A percentile compares a stretch with the other conserved stretches of the same genome.
phyloP scores from a whole-genome alignment of 2,113 vertebrate genomes.

The Anoura caudifer region DNA sequence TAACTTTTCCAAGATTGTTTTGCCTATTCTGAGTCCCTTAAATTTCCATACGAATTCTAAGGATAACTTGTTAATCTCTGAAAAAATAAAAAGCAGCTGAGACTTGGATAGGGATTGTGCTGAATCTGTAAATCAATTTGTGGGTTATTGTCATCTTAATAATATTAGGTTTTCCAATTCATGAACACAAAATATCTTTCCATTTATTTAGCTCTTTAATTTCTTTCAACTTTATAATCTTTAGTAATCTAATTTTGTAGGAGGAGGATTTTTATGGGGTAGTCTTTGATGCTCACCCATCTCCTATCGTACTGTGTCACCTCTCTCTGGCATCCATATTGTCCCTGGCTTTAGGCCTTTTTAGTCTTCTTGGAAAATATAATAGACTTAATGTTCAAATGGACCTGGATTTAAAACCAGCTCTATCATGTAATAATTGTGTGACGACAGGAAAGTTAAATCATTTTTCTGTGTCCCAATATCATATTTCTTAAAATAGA shows the following conservation, averaged over 20 bases:
- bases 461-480: background rate
- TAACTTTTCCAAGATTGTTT: background rate
- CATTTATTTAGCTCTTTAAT: background rate
- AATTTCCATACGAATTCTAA: background rate
- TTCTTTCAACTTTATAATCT: slow-evolving; percentile 3
- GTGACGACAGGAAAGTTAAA: background rate
- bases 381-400: background rate
- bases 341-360: background rate
- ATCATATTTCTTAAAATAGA: slow-evolving; percentile 13
- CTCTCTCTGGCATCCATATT: background rate
- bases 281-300: background rate
- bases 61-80: background rate
- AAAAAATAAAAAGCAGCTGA: background rate
- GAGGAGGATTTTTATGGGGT: background rate
- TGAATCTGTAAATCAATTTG: background rate
- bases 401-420: background rate
- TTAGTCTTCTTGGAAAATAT: background rate
- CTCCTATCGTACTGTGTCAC: background rate
- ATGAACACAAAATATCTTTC: background rate
- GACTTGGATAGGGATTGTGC: background rate
- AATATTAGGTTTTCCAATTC: background rate
- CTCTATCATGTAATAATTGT: background rate
- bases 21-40: background rate
- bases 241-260: background rate
- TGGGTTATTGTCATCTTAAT: background rate